A percentile compares a stretch with the other conserved stretches of the same genome.
Conservation (phyloP, 1,140 invertebrate genomes). For the Drosophila suzukii region DNA sequence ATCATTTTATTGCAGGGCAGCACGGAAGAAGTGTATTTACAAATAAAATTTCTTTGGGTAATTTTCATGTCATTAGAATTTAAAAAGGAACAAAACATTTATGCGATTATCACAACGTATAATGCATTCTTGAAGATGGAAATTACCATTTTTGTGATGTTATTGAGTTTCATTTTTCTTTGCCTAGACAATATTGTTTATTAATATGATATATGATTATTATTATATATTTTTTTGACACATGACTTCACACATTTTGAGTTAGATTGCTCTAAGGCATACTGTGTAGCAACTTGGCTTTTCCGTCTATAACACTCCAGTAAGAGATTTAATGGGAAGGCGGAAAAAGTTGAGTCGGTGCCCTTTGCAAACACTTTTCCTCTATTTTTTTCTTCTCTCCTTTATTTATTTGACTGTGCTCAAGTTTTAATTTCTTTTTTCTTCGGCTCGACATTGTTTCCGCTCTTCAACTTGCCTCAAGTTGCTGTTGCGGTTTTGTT, state of each 20-base stretch:
- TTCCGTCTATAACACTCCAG: background rate
- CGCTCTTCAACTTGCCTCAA: constrained; percentile 65
- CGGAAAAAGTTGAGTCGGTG: constrained; percentile 26
- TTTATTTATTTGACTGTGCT: constrained; percentile 73
- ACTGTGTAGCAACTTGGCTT: constrained; percentile 4
- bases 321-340: constrained; percentile 4
- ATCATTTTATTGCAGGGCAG: background rate
- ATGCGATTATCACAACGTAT: no score
- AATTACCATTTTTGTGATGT: no score
- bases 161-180: no score
- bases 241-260: background rate
- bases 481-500: constrained; percentile 72
- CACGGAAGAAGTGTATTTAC: background rate
- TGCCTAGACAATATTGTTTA: no score
- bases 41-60: no score
- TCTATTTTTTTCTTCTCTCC: background rate
- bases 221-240: background rate
- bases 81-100: no score
- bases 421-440: constrained; percentile 80
- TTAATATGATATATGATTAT: no score
- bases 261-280: background rate
- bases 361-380: constrained; percentile 17
- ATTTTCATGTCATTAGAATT: no score
- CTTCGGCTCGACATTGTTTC: constrained; percentile 66
- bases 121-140: no score